Conservation (phyloP, 2,888 invertebrate genomes). For the Dryococelus australis region DNA sequence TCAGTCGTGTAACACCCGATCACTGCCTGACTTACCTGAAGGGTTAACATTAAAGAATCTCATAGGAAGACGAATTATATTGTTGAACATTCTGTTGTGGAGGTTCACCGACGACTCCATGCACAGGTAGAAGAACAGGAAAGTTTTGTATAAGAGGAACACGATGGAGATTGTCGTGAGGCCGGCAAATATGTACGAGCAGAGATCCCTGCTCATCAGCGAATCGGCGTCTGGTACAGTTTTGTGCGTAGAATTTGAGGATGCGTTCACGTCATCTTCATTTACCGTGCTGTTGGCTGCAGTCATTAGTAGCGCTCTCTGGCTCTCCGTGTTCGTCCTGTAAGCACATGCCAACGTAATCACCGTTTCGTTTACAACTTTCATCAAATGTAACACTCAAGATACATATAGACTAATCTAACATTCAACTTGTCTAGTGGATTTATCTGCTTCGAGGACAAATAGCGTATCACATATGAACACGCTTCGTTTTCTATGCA, state of each 20-base stretch:
- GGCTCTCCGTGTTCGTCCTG: not conserved
- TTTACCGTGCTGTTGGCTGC: not conserved
- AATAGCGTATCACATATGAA: no score
- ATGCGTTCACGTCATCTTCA: not conserved
- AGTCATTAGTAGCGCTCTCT: not conserved
- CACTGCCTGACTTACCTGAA: constrained; percentile 31
- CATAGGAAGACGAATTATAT: constrained; percentile 81
- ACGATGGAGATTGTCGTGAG: constrained; percentile 59
- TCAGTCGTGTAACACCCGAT: not conserved
- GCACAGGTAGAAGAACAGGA: constrained; percentile 58
- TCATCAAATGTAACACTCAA: no score
- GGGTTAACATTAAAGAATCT: constrained; percentile 90
- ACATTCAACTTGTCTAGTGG: no score
- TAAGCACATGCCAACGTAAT: not conserved
- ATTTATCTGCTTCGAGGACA: no score
- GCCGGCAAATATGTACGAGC: constrained; percentile 57
- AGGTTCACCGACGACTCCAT: constrained; percentile 80
- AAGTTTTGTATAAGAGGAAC: constrained; percentile 27
- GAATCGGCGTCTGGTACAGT: not conserved
- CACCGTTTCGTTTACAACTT: no score
- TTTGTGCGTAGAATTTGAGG: not conserved
- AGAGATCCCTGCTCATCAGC: constrained; percentile 26
- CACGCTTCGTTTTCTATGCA: no score
- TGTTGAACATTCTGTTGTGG: constrained; percentile 84
- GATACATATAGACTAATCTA: no score